Evolutionary conservation across 2,888 invertebrate species (phyloP), one percentile per base, ranked within the genome.

Genomic region (Pseudococcus longispinus): DNA sequence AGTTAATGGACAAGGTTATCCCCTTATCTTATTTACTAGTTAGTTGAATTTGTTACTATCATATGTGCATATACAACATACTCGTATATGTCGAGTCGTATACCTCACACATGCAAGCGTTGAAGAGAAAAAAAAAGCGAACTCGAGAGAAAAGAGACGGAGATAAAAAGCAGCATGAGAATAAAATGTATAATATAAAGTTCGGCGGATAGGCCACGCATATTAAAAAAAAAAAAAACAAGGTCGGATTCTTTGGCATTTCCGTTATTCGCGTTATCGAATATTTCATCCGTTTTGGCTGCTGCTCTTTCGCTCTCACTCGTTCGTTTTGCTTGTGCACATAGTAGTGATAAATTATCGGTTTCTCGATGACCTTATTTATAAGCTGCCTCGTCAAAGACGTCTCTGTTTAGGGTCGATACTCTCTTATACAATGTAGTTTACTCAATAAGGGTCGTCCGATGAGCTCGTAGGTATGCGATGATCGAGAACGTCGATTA

Each of bases 191-290:
- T 65, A 65, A 65, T 65, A 9, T 70, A 70, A 70, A 70, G 70
- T 70, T 70, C 70, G 29, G 32, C 70, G 29, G 70, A 70, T 70
- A 70, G 70, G 70, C 70, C 29, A 70, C 70, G 70, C 70, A 70
- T 70, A 70, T 70, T 70, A 70, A 70, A 70, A 29, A 70, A 70
- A 26, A 70, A 70, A 70, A 70, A 70, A 70, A 65, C 65, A 65
- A 70, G 70, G 70, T 70, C 70, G 70, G 70, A 70, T 70, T 70
- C 70, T 70, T 70, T 70, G 70, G 70, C 70, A 70, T 70, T 70
- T 70, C 70, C 70, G 70, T 70, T 70, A 70, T 70, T 70, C 70
- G 70, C 70, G 26, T 70, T 70, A 70, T 70, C 70, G 70, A 70
- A 70, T 70, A 70, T 70, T 70, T 70, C 70, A 70, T 70, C 70